Conservation (phyloP, 2,888 invertebrate genomes). For the Hanleya hanleyi region DNA sequence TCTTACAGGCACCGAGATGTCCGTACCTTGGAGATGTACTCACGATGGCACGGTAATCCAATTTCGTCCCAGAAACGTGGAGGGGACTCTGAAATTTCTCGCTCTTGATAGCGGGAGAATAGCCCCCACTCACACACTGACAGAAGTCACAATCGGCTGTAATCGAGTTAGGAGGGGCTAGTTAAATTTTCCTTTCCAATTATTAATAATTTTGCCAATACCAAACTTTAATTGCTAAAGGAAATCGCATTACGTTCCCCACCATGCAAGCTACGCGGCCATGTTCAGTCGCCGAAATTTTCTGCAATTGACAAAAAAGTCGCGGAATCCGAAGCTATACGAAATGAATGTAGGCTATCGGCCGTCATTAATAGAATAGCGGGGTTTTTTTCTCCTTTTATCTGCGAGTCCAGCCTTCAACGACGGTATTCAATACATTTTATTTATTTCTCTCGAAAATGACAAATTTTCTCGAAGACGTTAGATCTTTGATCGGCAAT, state of each 20-base stretch:
- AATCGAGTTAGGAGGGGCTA: constrained; percentile 3
- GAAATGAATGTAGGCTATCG: not conserved
- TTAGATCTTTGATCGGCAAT: constrained; percentile 1
- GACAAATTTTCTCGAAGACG: not conserved
- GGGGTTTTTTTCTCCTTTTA: not conserved
- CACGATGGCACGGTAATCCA: not conserved
- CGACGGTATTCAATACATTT: not conserved
- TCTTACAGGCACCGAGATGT: not conserved
- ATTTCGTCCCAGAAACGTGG: not conserved
- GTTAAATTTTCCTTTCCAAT: constrained; percentile 12
- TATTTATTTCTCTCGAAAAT: not conserved
- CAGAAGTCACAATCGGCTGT: constrained; percentile 6
- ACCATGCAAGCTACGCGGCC: not conserved
- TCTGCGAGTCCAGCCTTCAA: not conserved
- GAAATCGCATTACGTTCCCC: constrained; percentile 4
- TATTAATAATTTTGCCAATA: constrained; percentile 12
- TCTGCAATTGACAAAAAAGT: not conserved
- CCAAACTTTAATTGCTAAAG: constrained; percentile 11
- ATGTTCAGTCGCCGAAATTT: not conserved
- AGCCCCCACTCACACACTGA: not conserved
- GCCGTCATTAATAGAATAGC: not conserved
- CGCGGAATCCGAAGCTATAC: not conserved
- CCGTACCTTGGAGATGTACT: not conserved
- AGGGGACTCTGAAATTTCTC: not conserved
- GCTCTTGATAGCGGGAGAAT: not conserved